Evolutionary conservation across 2,888 invertebrate genomes (phyloP), one percentile per base, ranked within the genome.

Genomic region (Eubasilissa splendida): DNA sequence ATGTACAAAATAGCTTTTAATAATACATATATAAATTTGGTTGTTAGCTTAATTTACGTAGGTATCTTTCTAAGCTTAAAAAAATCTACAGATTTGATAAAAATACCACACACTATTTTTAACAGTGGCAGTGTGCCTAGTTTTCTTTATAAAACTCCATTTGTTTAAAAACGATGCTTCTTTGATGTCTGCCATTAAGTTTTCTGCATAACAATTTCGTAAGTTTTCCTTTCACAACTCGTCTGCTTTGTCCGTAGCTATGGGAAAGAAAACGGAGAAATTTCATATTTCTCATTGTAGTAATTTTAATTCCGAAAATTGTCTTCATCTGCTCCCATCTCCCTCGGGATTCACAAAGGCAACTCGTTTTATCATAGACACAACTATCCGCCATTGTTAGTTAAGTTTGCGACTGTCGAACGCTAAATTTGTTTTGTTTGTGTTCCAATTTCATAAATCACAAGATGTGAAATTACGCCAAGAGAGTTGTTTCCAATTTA

Each of bases 281-380:
- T 81, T 83, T 81, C 83, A 83, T 83, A 83, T 81, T 81, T 83
- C 83, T 81, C 80, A 81, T 83, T 83, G 83, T 83, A 54, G 81
- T 83, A 80, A 81, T 83, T 83, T 83, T 83, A 83, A 83, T 83
- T 83, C 75, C 81, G 79, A 79, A 83, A 81, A 83, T 83, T 83
- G 83, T 83, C 81, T 56, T 81, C 80, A 81, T 80, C 78, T 76
- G 66, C 65, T 79, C 31, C 54, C 58, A n/a, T 78, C 12, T 33
- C 54, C 58, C 22, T 33, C 11, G 66, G 31, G 66, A 65, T 52
- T 68, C 66, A 83, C 80, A 83, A 81, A 83, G 68, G 77, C 52
- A 63, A 75, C 78, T 71, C 78, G 71, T 76, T 82, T 82, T 80
- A 76, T 80, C 76, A 79, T 68, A 76, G 66, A 68, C 77, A 77